Base-by-base conservation (phyloP, 2,113 vertebrate genomes). In the Semnornis frantzii region DNA sequence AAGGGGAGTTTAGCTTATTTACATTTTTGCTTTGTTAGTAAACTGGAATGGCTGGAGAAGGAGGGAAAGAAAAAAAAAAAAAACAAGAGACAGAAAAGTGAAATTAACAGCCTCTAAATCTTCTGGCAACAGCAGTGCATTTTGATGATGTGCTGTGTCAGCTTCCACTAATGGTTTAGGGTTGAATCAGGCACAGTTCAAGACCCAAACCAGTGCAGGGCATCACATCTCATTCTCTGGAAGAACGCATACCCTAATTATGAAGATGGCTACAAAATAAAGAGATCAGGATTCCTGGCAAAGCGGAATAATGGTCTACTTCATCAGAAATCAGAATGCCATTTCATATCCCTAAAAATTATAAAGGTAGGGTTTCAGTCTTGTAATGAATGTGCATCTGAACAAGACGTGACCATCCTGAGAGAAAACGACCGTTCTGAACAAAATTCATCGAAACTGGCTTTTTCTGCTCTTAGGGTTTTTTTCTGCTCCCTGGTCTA, bases 21-120 rank as follows among this genome's bases (percentile, higher is more conserved):
- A 97, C 95, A 98, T 97, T 97, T 98, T 97, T 97, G 97, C 97
- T 98, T 97, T 98, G 97, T 97, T 98, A 96, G 97, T 97, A 95
- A 97, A 97, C 91, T 60, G 65, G 48, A 87, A 96, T n/a, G 84
- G 93, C 31, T 91, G 92, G 94, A 90, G 84, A 78, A 69, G 72
- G 88, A 97, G 85, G 73, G 66, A 94, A 68, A 71, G 46, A 46
- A 71, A 34, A 85, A 55, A 58, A 73, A 54, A 64, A 52, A 24
- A 73, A 54, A 64, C 44, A 24, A 86, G 8, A 44, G 18, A 71
- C 34, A 95, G 81, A 95, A 79, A 95, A 96, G 93, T 86, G 72
- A 93, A 96, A 97, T 96, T 92, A 96, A 87, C 94, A 94, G 76
- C 79, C 93, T 87, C 94, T 91, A 88, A 92, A 91, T 92, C 94